phyloP scores from a whole-genome alignment of 2,888 invertebrate species.

The Spisula solida region DNA sequence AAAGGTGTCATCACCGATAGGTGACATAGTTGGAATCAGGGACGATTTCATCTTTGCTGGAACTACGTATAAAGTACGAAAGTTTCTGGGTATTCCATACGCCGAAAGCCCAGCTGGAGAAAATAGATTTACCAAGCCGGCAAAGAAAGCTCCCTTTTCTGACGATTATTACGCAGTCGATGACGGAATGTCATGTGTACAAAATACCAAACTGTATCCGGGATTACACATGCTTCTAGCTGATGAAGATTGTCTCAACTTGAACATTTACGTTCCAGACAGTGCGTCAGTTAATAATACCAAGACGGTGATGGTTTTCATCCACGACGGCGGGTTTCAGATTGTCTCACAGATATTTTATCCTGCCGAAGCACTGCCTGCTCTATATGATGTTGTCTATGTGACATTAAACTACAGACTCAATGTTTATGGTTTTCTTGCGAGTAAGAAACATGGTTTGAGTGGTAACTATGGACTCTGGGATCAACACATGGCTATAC shows the following conservation, averaged over 20 bases:
- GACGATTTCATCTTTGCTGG: not conserved
- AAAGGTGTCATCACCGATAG: conserved; percentile 26
- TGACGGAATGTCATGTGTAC: conserved; percentile 1
- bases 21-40: conserved; percentile 31
- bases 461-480: conserved; percentile 55
- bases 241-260: conserved; percentile 50
- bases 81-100: conserved; percentile 50
- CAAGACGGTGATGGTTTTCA: conserved; percentile 52
- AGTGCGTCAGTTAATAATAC: not conserved
- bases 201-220: conserved; percentile 20
- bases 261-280: conserved; percentile 48
- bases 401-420: conserved; percentile 54
- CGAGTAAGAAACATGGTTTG: conserved; percentile 32
- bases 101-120: conserved; percentile 42
- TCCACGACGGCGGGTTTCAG: conserved; percentile 49
- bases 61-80: not conserved
- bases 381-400: conserved; percentile 39
- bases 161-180: conserved; percentile 10
- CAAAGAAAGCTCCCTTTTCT: conserved; percentile 31
- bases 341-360: conserved; percentile 20
- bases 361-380: conserved; percentile 14
- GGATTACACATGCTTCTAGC: not conserved
- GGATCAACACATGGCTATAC: conserved; percentile 61
- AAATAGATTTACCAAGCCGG: conserved; percentile 46
- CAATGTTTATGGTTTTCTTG: conserved; percentile 47